Conservation (phyloP, 2,113 vertebrate species). For the Chloropsis hardwickii region DNA sequence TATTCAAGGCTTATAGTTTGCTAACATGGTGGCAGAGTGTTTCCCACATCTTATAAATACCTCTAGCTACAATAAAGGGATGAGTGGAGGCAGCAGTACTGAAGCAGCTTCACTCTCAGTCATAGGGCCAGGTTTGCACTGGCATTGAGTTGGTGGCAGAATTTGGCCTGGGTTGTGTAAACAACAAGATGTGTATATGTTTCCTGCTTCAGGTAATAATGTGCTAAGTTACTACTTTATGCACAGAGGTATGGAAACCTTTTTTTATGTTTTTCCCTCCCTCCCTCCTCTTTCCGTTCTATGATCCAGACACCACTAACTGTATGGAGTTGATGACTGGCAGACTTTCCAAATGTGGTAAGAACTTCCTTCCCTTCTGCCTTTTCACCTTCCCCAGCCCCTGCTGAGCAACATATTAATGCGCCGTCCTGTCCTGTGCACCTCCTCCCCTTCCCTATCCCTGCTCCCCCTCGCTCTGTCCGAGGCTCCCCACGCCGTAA, state of each 20-base stretch:
- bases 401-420: slow-evolving; percentile 35
- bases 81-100: not conserved
- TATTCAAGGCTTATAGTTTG: not conserved
- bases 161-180: slow-evolving; percentile 31
- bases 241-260: slow-evolving; percentile 65
- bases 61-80: not conserved
- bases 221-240: slow-evolving; percentile 64
- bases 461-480: slow-evolving; percentile 9
- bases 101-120: not conserved
- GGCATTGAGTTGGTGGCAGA: slow-evolving; percentile 16
- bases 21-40: not conserved
- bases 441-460: slow-evolving; percentile 3
- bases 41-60: not conserved
- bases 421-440: not conserved
- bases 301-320: slow-evolving; percentile 84
- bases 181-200: slow-evolving; percentile 39
- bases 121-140: not conserved
- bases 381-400: slow-evolving; percentile 51
- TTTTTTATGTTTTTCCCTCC: slow-evolving; percentile 75
- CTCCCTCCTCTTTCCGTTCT: slow-evolving; percentile 76
- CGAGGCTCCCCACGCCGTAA: not conserved
- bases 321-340: slow-evolving; percentile 86
- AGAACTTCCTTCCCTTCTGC: slow-evolving; percentile 76
- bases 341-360: slow-evolving; percentile 94
- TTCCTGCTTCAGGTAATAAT: slow-evolving; percentile 64